These are phyloP conservation scores for Balaeniceps rex DNA, from an alignment of 2,113 vertebrate species.

Conservation along the genomic window DNA sequence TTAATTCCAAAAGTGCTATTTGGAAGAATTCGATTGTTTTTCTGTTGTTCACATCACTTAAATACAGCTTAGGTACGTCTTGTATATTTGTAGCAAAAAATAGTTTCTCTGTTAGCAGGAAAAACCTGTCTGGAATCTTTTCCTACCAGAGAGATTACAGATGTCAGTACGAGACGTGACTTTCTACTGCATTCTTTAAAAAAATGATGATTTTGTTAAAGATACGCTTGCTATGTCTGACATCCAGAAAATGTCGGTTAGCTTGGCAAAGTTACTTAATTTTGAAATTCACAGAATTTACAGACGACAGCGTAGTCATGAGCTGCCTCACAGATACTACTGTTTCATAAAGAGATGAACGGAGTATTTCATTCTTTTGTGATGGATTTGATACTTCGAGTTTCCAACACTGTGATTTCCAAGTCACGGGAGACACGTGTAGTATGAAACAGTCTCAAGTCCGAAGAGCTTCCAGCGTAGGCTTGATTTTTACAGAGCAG, in stretches of 20 bases:
- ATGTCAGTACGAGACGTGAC: fast-evolving
- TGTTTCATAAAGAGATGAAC: background rate
- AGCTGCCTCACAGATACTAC: background rate
- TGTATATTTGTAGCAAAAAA: background rate
- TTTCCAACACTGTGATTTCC: background rate
- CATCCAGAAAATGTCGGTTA: background rate
- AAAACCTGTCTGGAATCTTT: background rate
- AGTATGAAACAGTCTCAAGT: background rate
- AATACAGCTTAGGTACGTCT: background rate
- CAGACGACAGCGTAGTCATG: background rate
- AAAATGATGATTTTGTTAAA: background rate
- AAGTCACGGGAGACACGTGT: background rate
- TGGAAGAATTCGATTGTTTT: background rate
- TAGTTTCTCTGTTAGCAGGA: background rate
- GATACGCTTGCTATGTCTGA: background rate
- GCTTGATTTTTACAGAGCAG: background rate
- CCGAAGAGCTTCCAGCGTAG: background rate
- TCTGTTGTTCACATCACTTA: background rate
- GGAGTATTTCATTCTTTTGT: background rate
- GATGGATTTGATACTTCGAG: background rate
- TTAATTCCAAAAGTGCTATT: background rate
- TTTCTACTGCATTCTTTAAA: background rate
- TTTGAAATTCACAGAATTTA: background rate
- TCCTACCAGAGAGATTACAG: background rate
- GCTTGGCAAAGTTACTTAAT: background rate